These are phyloP conservation scores for Dasyurus viverrinus DNA, from an alignment of 2,113 vertebrate genomes.

Conservation along the genomic window DNA sequence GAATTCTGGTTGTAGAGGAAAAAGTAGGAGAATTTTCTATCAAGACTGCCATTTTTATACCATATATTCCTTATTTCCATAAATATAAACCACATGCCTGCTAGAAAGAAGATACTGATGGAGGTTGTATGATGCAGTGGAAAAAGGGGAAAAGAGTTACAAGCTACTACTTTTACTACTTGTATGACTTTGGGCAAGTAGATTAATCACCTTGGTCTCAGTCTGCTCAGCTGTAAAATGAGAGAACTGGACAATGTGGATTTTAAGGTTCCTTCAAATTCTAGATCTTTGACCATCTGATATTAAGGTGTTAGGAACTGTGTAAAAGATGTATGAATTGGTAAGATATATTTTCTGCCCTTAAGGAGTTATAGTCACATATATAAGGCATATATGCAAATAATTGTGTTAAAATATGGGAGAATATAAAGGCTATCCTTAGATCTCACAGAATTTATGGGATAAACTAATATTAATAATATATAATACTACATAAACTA, in stretches of 20 bases:
- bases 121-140: not conserved
- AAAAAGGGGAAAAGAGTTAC: not conserved
- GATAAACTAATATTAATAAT: too few species aligned
- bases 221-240: not conserved
- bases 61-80: not conserved
- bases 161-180: not conserved
- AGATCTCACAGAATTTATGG: too few species aligned
- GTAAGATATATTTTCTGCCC: not conserved
- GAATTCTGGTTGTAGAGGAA: not conserved
- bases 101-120: not conserved
- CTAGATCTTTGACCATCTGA: not conserved
- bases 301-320: not conserved
- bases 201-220: not conserved
- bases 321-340: not conserved
- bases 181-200: not conserved
- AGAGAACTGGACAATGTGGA: not conserved
- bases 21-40: not conserved
- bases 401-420: not conserved
- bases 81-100: not conserved
- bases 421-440: not conserved
- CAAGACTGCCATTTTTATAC: not conserved
- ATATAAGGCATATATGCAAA: not conserved
- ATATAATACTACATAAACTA: too few species aligned
- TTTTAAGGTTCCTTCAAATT: not conserved
- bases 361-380: not conserved